phyloP scores from a whole-genome alignment of 2,113 vertebrate genomes.

The Alces alces region DNA sequence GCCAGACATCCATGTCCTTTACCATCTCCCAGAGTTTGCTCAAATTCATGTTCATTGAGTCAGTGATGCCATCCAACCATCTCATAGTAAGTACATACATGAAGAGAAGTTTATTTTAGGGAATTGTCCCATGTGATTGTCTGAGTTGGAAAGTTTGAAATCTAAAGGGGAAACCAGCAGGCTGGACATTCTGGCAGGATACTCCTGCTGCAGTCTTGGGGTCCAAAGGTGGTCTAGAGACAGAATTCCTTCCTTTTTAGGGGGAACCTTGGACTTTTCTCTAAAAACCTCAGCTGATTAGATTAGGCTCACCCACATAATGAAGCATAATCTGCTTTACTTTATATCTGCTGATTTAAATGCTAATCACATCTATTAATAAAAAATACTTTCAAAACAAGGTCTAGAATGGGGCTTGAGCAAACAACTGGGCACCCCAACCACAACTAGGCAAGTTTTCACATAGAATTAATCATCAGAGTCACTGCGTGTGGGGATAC shows the following conservation, averaged over 20 bases:
- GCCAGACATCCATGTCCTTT: background rate
- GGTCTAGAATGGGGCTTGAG: background rate
- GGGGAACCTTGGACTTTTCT: background rate
- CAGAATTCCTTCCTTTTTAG: background rate
- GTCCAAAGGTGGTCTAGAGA: background rate
- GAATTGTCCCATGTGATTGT: background rate
- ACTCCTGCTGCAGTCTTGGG: background rate
- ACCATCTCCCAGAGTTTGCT: background rate
- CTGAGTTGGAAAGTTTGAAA: background rate
- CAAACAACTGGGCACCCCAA: background rate
- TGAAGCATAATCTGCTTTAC: background rate
- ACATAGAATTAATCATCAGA: too few relatives aligned
- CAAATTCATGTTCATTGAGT: background rate
- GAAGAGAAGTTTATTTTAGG: background rate
- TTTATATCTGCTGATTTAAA: background rate
- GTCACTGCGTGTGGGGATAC: background rate
- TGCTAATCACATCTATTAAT: background rate
- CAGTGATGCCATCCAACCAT: background rate
- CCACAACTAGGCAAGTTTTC: background rate
- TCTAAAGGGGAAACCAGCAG: background rate
- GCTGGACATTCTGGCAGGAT: background rate
- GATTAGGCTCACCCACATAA: too few relatives aligned
- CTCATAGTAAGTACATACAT: background rate
- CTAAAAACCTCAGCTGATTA: background rate
- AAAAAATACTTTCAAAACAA: background rate